A percentile compares a stretch with the other conserved stretches of the same genome.
phyloP scores from a whole-genome alignment of 2,113 vertebrate species.

The Astur gentilis region DNA sequence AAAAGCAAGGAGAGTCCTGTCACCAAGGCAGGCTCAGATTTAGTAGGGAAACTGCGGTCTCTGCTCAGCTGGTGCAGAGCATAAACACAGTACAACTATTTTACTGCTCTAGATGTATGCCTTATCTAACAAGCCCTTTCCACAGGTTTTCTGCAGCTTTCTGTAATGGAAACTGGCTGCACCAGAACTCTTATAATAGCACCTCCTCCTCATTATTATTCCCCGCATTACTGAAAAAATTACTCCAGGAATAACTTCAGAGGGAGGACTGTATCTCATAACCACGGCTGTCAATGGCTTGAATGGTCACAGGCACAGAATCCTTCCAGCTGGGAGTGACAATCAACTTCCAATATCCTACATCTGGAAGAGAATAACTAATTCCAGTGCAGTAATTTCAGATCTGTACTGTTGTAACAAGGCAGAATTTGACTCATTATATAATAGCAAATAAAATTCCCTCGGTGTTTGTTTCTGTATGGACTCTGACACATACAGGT shows the following conservation, averaged over 20 bases:
- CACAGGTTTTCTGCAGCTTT: background rate
- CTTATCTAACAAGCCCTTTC: background rate
- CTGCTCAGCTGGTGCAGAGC: background rate
- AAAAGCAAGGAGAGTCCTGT: background rate
- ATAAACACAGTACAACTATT: background rate
- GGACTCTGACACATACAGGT: background rate
- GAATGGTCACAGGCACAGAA: background rate
- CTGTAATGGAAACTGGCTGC: background rate
- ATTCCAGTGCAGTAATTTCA: background rate
- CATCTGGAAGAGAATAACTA: background rate
- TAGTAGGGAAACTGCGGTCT: background rate
- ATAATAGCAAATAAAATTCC: background rate
- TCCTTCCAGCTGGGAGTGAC: background rate
- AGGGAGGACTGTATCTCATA: background rate
- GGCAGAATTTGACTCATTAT: background rate
- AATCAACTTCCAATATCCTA: background rate
- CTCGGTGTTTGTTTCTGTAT: background rate
- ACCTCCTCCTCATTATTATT: background rate
- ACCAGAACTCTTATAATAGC: background rate
- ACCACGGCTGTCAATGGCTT: fast-evolving
- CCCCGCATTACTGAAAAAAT: background rate
- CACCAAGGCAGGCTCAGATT: background rate
- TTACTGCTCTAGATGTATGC: background rate
- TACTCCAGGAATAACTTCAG: background rate
- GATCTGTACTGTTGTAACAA: background rate